Base-by-base conservation (phyloP, 2,113 vertebrate species). In the Tor tambroides region DNA sequence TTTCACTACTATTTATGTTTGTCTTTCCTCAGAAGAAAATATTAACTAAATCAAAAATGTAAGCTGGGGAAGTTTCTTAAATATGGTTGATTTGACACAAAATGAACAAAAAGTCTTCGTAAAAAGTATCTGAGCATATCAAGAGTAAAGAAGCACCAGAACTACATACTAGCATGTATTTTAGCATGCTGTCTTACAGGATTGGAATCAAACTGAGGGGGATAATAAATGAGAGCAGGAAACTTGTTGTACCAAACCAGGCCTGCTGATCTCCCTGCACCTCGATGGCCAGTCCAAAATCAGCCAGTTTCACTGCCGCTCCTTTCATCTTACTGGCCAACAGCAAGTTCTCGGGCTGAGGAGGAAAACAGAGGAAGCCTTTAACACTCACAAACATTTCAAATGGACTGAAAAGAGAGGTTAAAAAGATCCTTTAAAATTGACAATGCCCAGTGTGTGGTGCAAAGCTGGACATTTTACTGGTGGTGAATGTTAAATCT, bases 281-380 rank as follows among this genome's bases (percentile, higher is more conserved):
- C 94, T 97, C 96, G 41, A 97, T 97, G 61, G 96, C 96, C 85
- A 97, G 94, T 82, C 96, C 96, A 67, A 97, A 97, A 88, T 97
- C 96, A 83, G 96, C 96, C 92, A 97, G 91, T 91, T 97, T 97
- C 91, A 97, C 96, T 26, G 96, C 96, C 15, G 96, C 96, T 75
- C 96, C 95, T 92, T 97, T 97, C 93, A 96, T 96, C 94, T 97
- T 97, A 92, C 96, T 97, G 5, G 96, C 96, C 93, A 97, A 94
- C 85, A 97, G 93, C 91, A 97, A 93, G 91, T 97, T 97, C 86
- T 97, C 96, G 80, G 96, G 96, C 96, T 97, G 89, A 23, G 11
- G 46, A 65, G 17, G 63, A 14, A 84, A 19, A 43, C 28, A 86
- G 71, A 74, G 8, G 51, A n/a, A 35, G 21, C 19, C 4, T 63